A percentile compares a stretch with the other conserved stretches of the same genome.
phyloP scores from a whole-genome alignment of 2,888 invertebrate genomes.

The Slavum lentiscoides region DNA sequence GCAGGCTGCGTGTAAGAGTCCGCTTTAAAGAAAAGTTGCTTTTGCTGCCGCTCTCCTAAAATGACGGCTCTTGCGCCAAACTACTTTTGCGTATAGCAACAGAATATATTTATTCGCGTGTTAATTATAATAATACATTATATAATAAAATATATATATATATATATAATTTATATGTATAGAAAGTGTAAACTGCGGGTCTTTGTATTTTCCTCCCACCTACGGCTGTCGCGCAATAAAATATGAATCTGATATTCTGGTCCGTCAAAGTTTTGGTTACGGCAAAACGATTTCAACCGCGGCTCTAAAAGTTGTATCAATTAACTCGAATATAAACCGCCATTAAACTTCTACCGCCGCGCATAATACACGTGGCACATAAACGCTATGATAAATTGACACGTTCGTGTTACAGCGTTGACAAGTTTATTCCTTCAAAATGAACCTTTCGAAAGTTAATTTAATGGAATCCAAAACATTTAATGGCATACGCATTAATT shows the following conservation, averaged over 20 bases:
- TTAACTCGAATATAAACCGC: background rate
- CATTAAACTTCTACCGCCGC: background rate
- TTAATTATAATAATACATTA: too few species aligned
- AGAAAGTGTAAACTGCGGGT: too few species aligned
- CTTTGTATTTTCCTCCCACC: background rate
- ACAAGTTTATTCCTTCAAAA: conserved; percentile 11
- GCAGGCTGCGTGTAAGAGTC: too few species aligned
- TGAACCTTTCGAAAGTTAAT: conserved; percentile 10
- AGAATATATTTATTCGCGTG: too few species aligned
- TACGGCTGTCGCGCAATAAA: background rate
- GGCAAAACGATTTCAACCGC: conserved; percentile 18
- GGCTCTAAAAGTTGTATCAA: conserved; percentile 23
- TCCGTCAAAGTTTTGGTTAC: conserved; percentile 15
- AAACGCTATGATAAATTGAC: background rate
- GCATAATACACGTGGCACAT: background rate
- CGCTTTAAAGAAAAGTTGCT: too few species aligned
- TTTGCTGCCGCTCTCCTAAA: too few species aligned
- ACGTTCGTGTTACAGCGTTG: conserved; percentile 7
- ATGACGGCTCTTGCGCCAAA: too few species aligned
- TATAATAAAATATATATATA: too few species aligned
- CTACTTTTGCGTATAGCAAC: too few species aligned
- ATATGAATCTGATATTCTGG: background rate
- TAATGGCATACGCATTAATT: background rate
- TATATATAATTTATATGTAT: too few species aligned
- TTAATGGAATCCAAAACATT: conserved; percentile 4